A percentile compares a stretch with the other conserved stretches of the same genome.
phyloP scores from a whole-genome alignment of 1,140 invertebrate species.

The Spodoptera frugiperda region DNA sequence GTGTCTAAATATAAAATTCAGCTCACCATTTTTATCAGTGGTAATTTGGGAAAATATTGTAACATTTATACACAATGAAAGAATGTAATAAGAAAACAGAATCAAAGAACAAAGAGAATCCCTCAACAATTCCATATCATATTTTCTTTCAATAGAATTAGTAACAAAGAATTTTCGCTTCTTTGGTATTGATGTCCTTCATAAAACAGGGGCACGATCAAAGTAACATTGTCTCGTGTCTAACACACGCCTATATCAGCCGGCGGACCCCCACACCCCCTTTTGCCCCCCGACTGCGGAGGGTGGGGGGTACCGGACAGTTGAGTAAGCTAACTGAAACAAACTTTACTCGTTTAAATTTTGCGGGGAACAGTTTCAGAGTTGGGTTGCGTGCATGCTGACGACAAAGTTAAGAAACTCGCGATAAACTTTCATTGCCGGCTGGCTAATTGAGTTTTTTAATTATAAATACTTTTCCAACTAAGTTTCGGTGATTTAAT shows the following conservation, averaged over 20 bases:
- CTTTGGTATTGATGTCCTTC: conserved; percentile 51
- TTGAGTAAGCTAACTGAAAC: conserved; percentile 73
- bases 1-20: too few relatives aligned
- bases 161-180: conserved; percentile 33
- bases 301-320: conserved; percentile 62
- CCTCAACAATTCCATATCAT: conserved; percentile 23
- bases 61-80: not conserved
- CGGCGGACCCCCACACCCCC: conserved; percentile 50
- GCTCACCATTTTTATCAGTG: too few relatives aligned
- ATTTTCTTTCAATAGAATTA: conserved; percentile 43
- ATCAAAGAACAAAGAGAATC: conserved; percentile 30
- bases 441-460: conserved; percentile 71
- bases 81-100: not conserved
- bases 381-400: conserved; percentile 70
- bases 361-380: conserved; percentile 71
- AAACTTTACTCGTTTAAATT: conserved; percentile 85
- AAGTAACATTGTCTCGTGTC: conserved; percentile 60
- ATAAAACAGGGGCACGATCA: conserved; percentile 61
- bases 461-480: conserved; percentile 53
- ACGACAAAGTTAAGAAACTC: conserved; percentile 66
- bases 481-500: conserved; percentile 28
- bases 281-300: conserved; percentile 29
- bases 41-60: too few relatives aligned
- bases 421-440: conserved; percentile 71
- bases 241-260: conserved; percentile 73